These are phyloP conservation scores for Heliconius hortense DNA, from an alignment of 2,888 invertebrate genomes.

Conservation along the genomic window DNA sequence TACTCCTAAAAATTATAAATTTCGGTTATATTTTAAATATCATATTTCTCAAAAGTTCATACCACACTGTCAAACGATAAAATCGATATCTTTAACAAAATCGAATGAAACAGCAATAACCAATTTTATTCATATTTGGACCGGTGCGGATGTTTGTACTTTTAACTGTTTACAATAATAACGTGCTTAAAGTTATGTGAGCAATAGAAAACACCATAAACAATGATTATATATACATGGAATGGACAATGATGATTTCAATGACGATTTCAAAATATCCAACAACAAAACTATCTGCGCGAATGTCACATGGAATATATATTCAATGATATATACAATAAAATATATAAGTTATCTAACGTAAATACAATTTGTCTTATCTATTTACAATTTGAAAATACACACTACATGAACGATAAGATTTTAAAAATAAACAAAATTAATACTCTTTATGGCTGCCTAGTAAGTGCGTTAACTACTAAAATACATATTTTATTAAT, in stretches of 20 bases:
- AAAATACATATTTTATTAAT: constrained; percentile 17
- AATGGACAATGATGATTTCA: constrained; percentile 14
- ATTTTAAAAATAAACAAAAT: constrained; percentile 34
- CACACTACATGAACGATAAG: constrained; percentile 21
- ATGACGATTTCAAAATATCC: constrained; percentile 12
- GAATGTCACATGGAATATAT: constrained; percentile 12
- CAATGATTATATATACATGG: constrained; percentile 23
- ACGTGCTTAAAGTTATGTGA: constrained; percentile 65
- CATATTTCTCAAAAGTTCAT: neutral
- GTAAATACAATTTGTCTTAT: constrained; percentile 27
- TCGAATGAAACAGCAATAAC: neutral
- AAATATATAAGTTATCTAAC: constrained; percentile 30
- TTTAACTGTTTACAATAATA: constrained; percentile 22
- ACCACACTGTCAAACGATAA: neutral
- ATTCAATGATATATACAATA: constrained; percentile 25
- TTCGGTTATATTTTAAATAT: neutral
- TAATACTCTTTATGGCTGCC: constrained; percentile 42
- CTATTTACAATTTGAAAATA: constrained; percentile 33
- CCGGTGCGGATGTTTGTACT: constrained; percentile 41
- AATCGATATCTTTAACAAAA: neutral
- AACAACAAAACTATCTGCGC: constrained; percentile 5
- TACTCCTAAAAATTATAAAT: neutral
- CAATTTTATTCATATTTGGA: constrained; percentile 8
- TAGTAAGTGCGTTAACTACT: constrained; percentile 30
- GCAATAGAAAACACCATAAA: constrained; percentile 55